Conservation (phyloP, 2,888 invertebrate genomes). For the Tetragonisca angustula region DNA sequence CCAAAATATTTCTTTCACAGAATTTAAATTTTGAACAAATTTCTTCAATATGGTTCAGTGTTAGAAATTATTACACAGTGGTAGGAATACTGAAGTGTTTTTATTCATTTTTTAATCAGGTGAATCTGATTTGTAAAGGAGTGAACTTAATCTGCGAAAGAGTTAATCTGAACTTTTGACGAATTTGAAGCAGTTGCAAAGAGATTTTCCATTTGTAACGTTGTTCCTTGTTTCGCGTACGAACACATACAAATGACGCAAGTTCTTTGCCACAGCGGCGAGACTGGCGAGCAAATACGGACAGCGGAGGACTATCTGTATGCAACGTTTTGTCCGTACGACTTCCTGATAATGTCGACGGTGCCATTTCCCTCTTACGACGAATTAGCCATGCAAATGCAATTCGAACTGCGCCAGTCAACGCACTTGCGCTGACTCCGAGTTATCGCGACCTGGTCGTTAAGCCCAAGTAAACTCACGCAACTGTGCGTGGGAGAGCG, state of each 20-base stretch:
- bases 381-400: conserved; percentile 71
- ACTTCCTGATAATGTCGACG: conserved; percentile 69
- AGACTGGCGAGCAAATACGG: not conserved
- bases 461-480: conserved; percentile 56
- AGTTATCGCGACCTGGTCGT: conserved; percentile 37
- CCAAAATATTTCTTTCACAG: too few relatives aligned
- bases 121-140: too few relatives aligned
- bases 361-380: conserved; percentile 71
- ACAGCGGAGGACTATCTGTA: conserved; percentile 28
- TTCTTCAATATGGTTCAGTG: too few relatives aligned
- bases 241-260: not conserved
- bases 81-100: too few relatives aligned
- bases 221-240: not conserved
- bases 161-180: not conserved
- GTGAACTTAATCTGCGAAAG: too few relatives aligned
- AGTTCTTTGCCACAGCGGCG: not conserved
- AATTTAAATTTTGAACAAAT: too few relatives aligned
- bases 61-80: too few relatives aligned
- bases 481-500: conserved; percentile 58
- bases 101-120: too few relatives aligned
- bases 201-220: not conserved
- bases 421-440: conserved; percentile 63
- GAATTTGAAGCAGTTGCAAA: not conserved
- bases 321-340: conserved; percentile 50
- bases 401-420: conserved; percentile 66